Conservation (phyloP, 2,888 invertebrate species). For the Tubulanus polymorphus region DNA sequence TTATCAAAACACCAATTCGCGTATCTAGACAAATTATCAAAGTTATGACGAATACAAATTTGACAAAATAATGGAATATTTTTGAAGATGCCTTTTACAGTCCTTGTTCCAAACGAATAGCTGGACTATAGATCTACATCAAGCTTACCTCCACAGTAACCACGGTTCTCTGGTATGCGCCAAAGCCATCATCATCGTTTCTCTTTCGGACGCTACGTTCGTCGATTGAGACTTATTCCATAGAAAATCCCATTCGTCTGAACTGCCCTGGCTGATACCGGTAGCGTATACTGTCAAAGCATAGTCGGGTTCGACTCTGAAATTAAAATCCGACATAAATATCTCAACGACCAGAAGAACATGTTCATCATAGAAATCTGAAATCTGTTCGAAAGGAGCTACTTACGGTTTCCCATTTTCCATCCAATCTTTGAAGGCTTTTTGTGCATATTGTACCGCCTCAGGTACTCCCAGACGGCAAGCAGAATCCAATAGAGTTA, state of each 20-base stretch:
- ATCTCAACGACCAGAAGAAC: background rate
- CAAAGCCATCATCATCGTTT: conserved; percentile 46
- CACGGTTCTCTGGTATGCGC: conserved; percentile 46
- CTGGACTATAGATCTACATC: background rate
- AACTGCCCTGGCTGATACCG: conserved; percentile 44
- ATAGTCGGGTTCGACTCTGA: conserved; percentile 35
- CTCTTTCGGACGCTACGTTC: conserved; percentile 42
- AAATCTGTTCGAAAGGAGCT: too few species aligned
- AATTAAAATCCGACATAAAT: background rate
- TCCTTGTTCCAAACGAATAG: background rate
- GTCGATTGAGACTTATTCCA: conserved; percentile 42
- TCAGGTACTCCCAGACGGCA: conserved; percentile 39
- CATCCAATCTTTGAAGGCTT: conserved; percentile 40
- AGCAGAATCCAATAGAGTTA: conserved; percentile 38
- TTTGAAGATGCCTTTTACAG: too few species aligned
- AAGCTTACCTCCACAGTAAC: conserved; percentile 46
- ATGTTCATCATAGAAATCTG: too few species aligned
- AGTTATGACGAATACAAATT: too few species aligned
- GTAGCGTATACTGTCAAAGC: conserved; percentile 43
- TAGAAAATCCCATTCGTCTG: conserved; percentile 47
- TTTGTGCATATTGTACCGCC: conserved; percentile 39
- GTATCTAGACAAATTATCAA: too few species aligned
- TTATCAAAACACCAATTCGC: conserved; percentile 44
- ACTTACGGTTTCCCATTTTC: conserved; percentile 32
- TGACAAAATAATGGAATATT: too few species aligned